Base-by-base conservation (phyloP, 92 coral and sea anemone species). In the Zoanthus sansibaricus region DNA sequence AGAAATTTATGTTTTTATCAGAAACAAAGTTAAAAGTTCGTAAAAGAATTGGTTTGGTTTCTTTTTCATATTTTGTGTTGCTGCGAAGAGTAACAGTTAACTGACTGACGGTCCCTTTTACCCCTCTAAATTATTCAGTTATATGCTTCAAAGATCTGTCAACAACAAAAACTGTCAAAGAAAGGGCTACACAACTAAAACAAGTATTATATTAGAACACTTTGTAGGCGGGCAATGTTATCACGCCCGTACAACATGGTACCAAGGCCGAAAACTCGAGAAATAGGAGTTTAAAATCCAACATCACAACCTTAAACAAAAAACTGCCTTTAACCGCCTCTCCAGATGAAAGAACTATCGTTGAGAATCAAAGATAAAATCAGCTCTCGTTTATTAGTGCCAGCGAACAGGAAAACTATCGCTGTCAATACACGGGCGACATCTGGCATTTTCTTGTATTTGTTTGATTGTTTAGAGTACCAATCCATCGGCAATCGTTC, bases 351-450 rank as follows among this genome's bases (percentile, higher is more conserved):
- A 72, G 21, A 20, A 44, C 5, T 37, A 45, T 56, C 15, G n/a
- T 10, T 46, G 48, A 5, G 47, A n/a, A 31, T 46, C 37, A 18
- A 1, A 20, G 61, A 75, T 75, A 46, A 75, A 75, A 45, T 75
- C 59, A 33, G 33, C 78, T 5, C 42, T 6, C 15, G 12, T 74
- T 11, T 18, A 16, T 48, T 75, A 7, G 46, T 13, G 59, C 47
- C 47, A 17, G 20, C 78, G 48, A 75, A 47, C 78, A 75, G 78
- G 78, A 75, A 75, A 75, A 52, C 59, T 48, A 21, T 9, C 78
- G 56, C 56, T 75, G 14, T 47, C 30, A 75, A 17, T 20, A 75
- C 78, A 75, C 18, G 14, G 78, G 78, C 78, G 55, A 52, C 30
- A 30, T 75, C 55, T 75, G 30, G 14, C 16, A 46, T 75, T 44